Conservation (phyloP, 2,113 vertebrate genomes). For the Rhinichthys klamathensis region DNA sequence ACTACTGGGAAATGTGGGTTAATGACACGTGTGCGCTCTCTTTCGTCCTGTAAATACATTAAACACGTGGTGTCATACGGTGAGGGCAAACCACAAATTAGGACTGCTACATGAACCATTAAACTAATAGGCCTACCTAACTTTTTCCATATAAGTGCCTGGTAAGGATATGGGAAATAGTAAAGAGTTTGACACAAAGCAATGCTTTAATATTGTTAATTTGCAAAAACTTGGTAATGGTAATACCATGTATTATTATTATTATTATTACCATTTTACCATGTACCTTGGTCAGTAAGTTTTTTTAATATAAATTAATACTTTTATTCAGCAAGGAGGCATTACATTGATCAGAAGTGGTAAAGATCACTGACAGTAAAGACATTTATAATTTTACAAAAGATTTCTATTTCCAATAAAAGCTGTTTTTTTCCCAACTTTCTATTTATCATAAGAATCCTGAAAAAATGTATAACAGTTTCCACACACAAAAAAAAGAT, state of each 20-base stretch:
- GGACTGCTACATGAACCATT: conserved; percentile 21
- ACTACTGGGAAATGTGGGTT: conserved; percentile 32
- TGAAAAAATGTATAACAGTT: neutral
- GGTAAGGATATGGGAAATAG: neutral
- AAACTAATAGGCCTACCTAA: conserved; percentile 33
- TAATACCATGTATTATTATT: neutral
- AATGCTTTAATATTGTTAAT: conserved; percentile 27
- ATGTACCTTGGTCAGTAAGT: neutral
- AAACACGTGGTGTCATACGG: neutral
- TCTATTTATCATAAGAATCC: too few relatives aligned
- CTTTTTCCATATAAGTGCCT: conserved; percentile 26
- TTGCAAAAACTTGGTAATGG: neutral
- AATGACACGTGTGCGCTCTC: conserved; percentile 12
- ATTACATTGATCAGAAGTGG: too few relatives aligned
- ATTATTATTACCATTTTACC: neutral
- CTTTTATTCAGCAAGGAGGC: too few relatives aligned
- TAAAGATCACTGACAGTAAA: neutral
- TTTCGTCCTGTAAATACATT: conserved; percentile 42
- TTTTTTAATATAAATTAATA: too few relatives aligned
- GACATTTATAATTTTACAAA: neutral
- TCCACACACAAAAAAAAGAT: too few relatives aligned
- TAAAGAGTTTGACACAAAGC: conserved; percentile 39
- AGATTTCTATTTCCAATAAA: too few relatives aligned
- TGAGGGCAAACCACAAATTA: conserved; percentile 36
- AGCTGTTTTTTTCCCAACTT: too few relatives aligned